A percentile compares a stretch with the other conserved stretches of the same genome.
These are phyloP conservation scores for Bilobella aurantiaca DNA, from an alignment of 1,140 invertebrate genomes.

Conservation along the genomic window DNA sequence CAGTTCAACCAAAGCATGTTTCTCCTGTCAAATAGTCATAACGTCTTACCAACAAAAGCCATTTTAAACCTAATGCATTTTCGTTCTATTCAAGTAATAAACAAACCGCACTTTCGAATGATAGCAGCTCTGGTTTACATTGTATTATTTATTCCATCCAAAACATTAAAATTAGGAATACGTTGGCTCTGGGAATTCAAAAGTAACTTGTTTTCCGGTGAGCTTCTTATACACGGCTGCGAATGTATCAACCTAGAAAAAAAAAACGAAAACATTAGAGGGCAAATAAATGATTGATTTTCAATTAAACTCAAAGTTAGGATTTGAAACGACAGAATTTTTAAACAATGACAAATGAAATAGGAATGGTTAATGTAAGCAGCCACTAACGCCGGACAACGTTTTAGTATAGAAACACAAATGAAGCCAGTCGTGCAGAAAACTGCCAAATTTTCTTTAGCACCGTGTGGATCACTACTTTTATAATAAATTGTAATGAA, in stretches of 20 bases:
- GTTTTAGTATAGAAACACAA: slow-evolving; percentile 5
- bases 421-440: slow-evolving; percentile 26
- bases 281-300: no score
- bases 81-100: not conserved
- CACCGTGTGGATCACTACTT: slow-evolving; percentile 29
- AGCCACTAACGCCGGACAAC: slow-evolving; percentile 22
- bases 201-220: slow-evolving; percentile 95
- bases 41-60: not conserved
- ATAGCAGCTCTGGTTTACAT: slow-evolving; percentile 7
- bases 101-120: not conserved
- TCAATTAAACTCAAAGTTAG: no score
- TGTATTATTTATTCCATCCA: slow-evolving; percentile 25
- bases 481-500: slow-evolving; percentile 25
- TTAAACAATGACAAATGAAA: no score
- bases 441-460: slow-evolving; percentile 20
- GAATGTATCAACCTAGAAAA: slow-evolving; percentile 86
- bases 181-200: slow-evolving; percentile 98
- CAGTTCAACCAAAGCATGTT: no score
- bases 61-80: not conserved
- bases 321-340: not conserved
- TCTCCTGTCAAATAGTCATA: not conserved
- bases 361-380: slow-evolving; percentile 11
- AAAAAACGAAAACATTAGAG: slow-evolving; percentile 10
- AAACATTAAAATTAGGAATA: slow-evolving; percentile 59
- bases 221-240: slow-evolving; percentile 96